These are phyloP conservation scores for Temnopleurus reevesii DNA, from an alignment of 53 echinoderm and acorn worm genomes.

Conservation along the genomic window DNA sequence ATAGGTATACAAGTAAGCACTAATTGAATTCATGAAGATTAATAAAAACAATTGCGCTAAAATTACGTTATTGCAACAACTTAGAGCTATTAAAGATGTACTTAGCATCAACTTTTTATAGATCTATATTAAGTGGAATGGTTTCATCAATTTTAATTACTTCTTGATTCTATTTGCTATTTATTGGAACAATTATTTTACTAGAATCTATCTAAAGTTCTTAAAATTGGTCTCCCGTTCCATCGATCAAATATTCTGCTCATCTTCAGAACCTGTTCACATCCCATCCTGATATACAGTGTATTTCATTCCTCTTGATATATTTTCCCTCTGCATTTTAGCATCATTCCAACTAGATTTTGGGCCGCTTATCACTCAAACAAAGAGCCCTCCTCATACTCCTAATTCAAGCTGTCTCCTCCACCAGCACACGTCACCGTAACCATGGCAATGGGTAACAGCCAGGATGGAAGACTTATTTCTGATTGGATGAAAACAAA, in stretches of 20 bases:
- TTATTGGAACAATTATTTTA: not conserved
- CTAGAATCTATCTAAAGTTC: not conserved
- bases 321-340: slow-evolving; percentile 46
- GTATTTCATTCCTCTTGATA: not conserved
- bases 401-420: slow-evolving; percentile 58
- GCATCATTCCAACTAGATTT: slow-evolving; percentile 21
- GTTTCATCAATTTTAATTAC: too few species aligned
- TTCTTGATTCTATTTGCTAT: too few species aligned
- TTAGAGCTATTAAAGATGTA: too few species aligned
- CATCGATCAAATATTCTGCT: not conserved
- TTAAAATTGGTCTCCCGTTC: not conserved
- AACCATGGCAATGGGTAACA: slow-evolving; percentile 46
- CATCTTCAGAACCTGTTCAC: not conserved
- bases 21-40: too few species aligned
- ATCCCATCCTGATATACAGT: not conserved
- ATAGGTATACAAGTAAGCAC: too few species aligned
- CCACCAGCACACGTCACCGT: slow-evolving; percentile 30
- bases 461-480: slow-evolving; percentile 17
- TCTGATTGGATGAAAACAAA: slow-evolving; percentile 47
- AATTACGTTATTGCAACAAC: too few species aligned
- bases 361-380: slow-evolving; percentile 46
- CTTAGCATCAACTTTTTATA: too few species aligned
- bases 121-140: too few species aligned
- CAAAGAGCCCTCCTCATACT: slow-evolving; percentile 56
- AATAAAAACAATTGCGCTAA: too few species aligned